Evolutionary conservation across 2,113 vertebrate species (phyloP).

Genomic region (Larimichthys polyactis): DNA sequence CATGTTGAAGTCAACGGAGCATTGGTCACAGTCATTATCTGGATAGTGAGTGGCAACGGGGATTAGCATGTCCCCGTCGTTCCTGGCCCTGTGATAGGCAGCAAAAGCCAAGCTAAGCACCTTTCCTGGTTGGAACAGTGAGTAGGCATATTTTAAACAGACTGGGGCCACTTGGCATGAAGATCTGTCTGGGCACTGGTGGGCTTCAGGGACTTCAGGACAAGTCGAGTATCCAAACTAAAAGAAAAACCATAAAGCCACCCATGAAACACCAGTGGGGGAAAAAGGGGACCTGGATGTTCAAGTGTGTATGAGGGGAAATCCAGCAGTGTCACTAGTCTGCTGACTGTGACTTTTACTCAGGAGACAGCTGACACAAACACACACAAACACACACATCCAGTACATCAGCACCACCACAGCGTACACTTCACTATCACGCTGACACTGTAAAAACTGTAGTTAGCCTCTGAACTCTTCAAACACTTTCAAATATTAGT

Average conservation of each 20-base stretch:
- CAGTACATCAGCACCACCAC: conserved; percentile 36
- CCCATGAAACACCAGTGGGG: not conserved
- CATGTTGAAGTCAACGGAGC: not conserved
- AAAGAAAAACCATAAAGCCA: not conserved
- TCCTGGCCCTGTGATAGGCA: not conserved
- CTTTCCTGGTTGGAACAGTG: not conserved
- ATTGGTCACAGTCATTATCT: not conserved
- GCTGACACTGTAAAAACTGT: conserved; percentile 67
- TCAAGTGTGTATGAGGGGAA: conserved; percentile 43
- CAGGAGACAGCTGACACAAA: conserved; percentile 66
- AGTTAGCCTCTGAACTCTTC: conserved; percentile 56
- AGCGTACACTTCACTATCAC: conserved; percentile 34
- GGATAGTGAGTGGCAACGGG: not conserved
- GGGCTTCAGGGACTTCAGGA: not conserved
- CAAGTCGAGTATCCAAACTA: not conserved
- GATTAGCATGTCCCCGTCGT: not conserved
- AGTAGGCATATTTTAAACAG: not conserved
- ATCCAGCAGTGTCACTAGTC: conserved; percentile 39
- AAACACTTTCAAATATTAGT: conserved; percentile 32
- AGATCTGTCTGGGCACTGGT: not conserved
- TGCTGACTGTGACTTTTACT: conserved; percentile 8
- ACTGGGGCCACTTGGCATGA: not conserved
- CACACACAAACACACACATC: conserved; percentile 47
- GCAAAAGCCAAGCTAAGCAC: conserved; percentile 2
- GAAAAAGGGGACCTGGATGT: conserved; percentile 10